Conservation (phyloP, 1,140 invertebrate genomes). For the Harlomillsia oculata region DNA sequence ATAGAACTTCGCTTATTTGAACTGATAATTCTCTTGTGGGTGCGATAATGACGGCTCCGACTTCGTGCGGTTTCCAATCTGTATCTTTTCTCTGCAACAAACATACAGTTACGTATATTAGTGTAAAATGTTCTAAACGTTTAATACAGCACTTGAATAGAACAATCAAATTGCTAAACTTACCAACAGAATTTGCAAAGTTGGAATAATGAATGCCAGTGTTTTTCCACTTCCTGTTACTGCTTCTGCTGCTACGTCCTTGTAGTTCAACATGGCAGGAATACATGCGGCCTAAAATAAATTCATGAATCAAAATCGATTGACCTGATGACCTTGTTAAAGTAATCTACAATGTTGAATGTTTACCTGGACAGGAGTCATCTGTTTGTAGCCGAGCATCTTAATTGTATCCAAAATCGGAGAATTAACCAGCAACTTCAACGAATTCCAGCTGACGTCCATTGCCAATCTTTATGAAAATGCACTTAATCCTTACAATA, state of each 20-base stretch:
- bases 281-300: slow-evolving; percentile 67
- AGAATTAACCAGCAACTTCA: too few species aligned
- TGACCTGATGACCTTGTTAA: slow-evolving; percentile 3
- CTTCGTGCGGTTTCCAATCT: slow-evolving; percentile 63
- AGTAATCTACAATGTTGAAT: slow-evolving; percentile 10
- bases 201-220: slow-evolving; percentile 81
- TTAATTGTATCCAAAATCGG: neutral
- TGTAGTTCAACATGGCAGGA: slow-evolving; percentile 75
- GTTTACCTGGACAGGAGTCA: slow-evolving; percentile 61
- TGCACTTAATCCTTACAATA: too few species aligned
- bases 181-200: slow-evolving; percentile 72
- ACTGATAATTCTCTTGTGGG: slow-evolving; percentile 85
- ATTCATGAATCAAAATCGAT: slow-evolving; percentile 1
- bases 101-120: slow-evolving; percentile 1
- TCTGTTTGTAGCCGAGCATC: slow-evolving; percentile 35
- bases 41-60: slow-evolving; percentile 80
- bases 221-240: slow-evolving; percentile 97
- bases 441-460: too few species aligned
- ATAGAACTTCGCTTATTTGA: slow-evolving; percentile 72
- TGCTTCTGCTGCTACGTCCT: slow-evolving; percentile 94
- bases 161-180: slow-evolving; percentile 36
- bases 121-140: neutral
- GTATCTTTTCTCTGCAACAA: slow-evolving; percentile 41
- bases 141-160: neutral
- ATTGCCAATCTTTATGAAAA: too few species aligned